phyloP scores from a whole-genome alignment of 2,113 vertebrate genomes.

The Syngnathus scovelli region DNA sequence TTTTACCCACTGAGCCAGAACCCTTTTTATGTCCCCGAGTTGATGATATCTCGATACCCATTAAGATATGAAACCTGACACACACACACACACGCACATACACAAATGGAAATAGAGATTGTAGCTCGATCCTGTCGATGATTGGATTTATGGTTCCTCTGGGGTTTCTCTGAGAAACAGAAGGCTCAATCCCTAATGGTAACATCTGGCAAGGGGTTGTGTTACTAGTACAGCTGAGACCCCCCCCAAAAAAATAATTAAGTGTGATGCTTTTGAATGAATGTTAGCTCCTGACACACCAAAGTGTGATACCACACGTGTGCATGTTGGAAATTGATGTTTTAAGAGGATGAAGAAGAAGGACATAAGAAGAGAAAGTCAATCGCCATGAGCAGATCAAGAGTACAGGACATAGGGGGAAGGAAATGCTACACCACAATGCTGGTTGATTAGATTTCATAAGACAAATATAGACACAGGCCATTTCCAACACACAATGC shows the following conservation, averaged over 20 bases:
- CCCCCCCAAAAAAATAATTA: conserved; percentile 1
- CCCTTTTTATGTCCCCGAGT: conserved; percentile 1
- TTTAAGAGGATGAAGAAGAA: conserved; percentile 6
- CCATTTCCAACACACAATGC: conserved; percentile 56
- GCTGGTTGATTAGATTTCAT: conserved; percentile 69
- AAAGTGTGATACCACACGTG: conserved; percentile 3
- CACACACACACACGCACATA: no score
- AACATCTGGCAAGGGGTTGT: conserved; percentile 46
- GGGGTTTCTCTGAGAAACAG: conserved; percentile 35
- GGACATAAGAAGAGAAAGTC: conserved; percentile 16
- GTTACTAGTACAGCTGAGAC: conserved; percentile 18
- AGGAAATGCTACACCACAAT: conserved; percentile 44
- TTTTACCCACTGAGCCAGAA: not conserved
- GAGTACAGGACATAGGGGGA: conserved; percentile 21
- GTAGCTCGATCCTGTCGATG: conserved; percentile 16
- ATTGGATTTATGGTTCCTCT: conserved; percentile 29
- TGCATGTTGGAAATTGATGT: conserved; percentile 10
- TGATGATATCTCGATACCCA: not conserved
- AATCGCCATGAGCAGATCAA: conserved; percentile 19
- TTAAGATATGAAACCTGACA: conserved; percentile 26
- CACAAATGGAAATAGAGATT: conserved; percentile 26
- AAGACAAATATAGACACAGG: conserved; percentile 41
- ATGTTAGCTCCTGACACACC: not conserved
- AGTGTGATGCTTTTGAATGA: not conserved
- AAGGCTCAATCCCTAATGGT: conserved; percentile 48